phyloP scores from a whole-genome alignment of 2,888 invertebrate genomes.

The Incurvaria masculella region DNA sequence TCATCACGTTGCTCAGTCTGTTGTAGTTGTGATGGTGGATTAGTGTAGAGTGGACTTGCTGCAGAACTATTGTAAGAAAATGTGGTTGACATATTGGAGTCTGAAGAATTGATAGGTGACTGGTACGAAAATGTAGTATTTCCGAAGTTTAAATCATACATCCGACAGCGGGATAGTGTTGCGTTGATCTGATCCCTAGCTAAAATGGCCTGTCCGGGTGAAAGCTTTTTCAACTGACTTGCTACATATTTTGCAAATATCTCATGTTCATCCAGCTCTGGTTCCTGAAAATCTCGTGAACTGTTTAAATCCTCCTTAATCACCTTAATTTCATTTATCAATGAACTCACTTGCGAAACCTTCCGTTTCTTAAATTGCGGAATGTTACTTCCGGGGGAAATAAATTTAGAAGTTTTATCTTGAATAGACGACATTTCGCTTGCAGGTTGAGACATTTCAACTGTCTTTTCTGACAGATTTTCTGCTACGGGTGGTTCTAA shows the following conservation, averaged over 20 bases:
- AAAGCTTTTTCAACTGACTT: slow-evolving; percentile 11
- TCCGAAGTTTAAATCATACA: slow-evolving; percentile 12
- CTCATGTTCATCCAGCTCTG: slow-evolving; percentile 12
- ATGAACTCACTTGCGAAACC: slow-evolving; percentile 10
- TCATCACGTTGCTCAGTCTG: slow-evolving; percentile 9
- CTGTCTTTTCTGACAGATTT: too few species aligned
- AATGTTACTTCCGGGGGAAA: slow-evolving; percentile 10
- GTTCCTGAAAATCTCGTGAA: slow-evolving; percentile 11
- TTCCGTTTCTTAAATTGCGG: slow-evolving; percentile 9
- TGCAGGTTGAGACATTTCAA: slow-evolving; percentile 11
- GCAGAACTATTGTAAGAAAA: slow-evolving; percentile 11
- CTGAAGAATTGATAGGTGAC: slow-evolving; percentile 13
- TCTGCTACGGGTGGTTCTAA: slow-evolving; percentile 13
- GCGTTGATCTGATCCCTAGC: slow-evolving; percentile 11
- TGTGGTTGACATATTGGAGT: too few species aligned
- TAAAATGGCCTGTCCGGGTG: slow-evolving; percentile 12
- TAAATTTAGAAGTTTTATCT: slow-evolving; percentile 9
- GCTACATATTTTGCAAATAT: slow-evolving; percentile 13
- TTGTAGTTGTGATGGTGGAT: slow-evolving; percentile 9
- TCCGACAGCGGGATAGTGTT: slow-evolving; percentile 11
- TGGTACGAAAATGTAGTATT: slow-evolving; percentile 14
- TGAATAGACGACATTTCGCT: slow-evolving; percentile 10
- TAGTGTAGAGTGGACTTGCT: slow-evolving; percentile 12
- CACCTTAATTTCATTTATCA: slow-evolving; percentile 12
- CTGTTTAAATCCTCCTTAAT: slow-evolving; percentile 13